These are phyloP conservation scores for Berghia stephanieae DNA, from an alignment of 1,140 invertebrate species.

Conservation along the genomic window DNA sequence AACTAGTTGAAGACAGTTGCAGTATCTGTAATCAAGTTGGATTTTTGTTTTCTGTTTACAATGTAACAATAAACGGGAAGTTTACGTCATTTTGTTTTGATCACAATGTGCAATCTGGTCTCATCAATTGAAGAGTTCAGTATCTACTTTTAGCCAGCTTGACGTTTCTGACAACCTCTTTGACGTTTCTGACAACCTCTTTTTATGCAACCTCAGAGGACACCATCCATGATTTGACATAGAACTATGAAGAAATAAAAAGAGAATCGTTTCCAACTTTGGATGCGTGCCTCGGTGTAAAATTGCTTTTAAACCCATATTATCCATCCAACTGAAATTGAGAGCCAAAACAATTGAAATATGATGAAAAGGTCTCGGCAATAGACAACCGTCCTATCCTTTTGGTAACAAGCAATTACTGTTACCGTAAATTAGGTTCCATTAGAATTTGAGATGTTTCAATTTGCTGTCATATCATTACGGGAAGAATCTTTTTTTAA, in stretches of 20 bases:
- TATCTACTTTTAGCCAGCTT: background rate
- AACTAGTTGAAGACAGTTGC: background rate
- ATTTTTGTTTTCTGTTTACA: conserved; percentile 19
- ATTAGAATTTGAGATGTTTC: too few species aligned
- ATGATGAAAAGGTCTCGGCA: too few species aligned
- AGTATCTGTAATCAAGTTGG: background rate
- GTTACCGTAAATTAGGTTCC: too few species aligned
- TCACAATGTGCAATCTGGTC: background rate
- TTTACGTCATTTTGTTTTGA: conserved; percentile 32
- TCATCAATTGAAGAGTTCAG: background rate
- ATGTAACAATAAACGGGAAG: background rate
- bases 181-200: background rate
- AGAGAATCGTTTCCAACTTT: too few species aligned
- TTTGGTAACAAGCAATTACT: too few species aligned
- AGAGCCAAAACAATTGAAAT: too few species aligned
- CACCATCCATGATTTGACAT: background rate
- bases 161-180: background rate
- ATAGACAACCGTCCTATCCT: too few species aligned
- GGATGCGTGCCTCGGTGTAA: too few species aligned
- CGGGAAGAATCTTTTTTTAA: too few species aligned
- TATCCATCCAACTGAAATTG: too few species aligned
- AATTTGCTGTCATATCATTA: too few species aligned
- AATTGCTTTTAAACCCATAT: too few species aligned
- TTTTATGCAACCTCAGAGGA: background rate
- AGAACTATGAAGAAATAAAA: conserved; percentile 8